These are phyloP conservation scores for Amphipoea lucens DNA, from an alignment of 2,888 invertebrate genomes.

Conservation along the genomic window DNA sequence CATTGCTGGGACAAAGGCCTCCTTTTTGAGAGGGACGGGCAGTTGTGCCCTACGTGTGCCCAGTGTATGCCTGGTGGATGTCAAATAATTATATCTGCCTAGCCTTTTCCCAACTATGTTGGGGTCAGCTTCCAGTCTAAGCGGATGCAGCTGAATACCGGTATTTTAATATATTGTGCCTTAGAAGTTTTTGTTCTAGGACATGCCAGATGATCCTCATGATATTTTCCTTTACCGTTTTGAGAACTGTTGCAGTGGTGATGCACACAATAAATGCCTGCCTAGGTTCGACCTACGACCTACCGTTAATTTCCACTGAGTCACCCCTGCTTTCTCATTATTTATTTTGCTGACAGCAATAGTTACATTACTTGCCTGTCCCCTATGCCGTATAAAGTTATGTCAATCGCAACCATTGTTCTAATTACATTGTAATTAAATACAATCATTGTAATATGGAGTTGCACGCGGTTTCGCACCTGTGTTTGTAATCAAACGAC, in stretches of 20 bases:
- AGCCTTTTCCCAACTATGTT: too few relatives aligned
- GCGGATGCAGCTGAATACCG: too few relatives aligned
- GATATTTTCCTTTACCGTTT: neutral
- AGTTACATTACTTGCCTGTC: neutral
- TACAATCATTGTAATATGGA: slow-evolving; percentile 56
- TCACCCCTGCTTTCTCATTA: neutral
- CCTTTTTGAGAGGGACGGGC: too few relatives aligned
- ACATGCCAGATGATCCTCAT: neutral
- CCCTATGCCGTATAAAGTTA: neutral
- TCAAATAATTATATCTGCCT: neutral
- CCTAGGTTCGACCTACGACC: neutral
- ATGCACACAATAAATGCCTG: neutral
- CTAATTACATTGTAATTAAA: slow-evolving; percentile 64
- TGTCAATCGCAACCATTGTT: slow-evolving; percentile 19
- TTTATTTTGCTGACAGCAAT: neutral
- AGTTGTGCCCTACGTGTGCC: neutral
- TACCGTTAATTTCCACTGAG: neutral
- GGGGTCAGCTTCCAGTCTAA: too few relatives aligned
- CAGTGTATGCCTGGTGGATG: neutral
- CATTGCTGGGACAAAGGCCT: too few relatives aligned
- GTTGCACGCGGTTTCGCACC: slow-evolving; percentile 66
- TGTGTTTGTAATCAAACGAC: slow-evolving; percentile 51
- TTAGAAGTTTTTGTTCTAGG: neutral
- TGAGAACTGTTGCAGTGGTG: neutral
- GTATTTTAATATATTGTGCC: too few relatives aligned